These are phyloP conservation scores for Megalopta genalis DNA, from an alignment of 1,140 invertebrate genomes.

Conservation along the genomic window DNA sequence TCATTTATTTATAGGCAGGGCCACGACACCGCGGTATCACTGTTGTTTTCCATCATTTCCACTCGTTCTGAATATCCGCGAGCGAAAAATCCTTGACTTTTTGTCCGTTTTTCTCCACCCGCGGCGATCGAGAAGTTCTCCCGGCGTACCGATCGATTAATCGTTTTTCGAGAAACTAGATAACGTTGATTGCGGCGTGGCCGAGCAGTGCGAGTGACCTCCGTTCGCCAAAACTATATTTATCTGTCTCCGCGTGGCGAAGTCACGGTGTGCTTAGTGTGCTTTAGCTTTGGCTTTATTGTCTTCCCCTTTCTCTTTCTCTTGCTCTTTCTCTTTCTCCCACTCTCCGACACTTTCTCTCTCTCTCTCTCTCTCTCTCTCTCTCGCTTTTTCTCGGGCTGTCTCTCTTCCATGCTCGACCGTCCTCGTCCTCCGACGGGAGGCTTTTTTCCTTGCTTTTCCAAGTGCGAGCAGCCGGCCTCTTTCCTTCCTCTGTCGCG, in stretches of 20 bases:
- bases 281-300: constrained; percentile 72
- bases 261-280: constrained; percentile 69
- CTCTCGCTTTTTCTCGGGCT: not conserved
- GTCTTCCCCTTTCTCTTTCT: constrained; percentile 51
- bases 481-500: constrained; percentile 45
- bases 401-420: not conserved
- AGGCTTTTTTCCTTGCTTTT: constrained; percentile 63
- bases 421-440: constrained; percentile 44
- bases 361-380: constrained; percentile 49
- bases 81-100: too few species aligned
- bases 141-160: not conserved
- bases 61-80: constrained; percentile 18
- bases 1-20: constrained; percentile 73
- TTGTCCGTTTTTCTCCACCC: too few species aligned
- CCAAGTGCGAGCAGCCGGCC: constrained; percentile 20
- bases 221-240: constrained; percentile 76
- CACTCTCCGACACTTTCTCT: not conserved
- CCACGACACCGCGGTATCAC: constrained; percentile 70
- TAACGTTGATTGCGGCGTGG: constrained; percentile 63
- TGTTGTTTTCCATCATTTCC: constrained; percentile 71
- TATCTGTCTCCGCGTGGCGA: constrained; percentile 66
- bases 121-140: too few species aligned
- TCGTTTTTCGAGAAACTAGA: constrained; percentile 39
- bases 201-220: constrained; percentile 75
- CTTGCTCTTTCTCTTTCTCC: not conserved